Base-by-base conservation (phyloP, 1,140 invertebrate genomes). In the Apocrypta bakeri region DNA sequence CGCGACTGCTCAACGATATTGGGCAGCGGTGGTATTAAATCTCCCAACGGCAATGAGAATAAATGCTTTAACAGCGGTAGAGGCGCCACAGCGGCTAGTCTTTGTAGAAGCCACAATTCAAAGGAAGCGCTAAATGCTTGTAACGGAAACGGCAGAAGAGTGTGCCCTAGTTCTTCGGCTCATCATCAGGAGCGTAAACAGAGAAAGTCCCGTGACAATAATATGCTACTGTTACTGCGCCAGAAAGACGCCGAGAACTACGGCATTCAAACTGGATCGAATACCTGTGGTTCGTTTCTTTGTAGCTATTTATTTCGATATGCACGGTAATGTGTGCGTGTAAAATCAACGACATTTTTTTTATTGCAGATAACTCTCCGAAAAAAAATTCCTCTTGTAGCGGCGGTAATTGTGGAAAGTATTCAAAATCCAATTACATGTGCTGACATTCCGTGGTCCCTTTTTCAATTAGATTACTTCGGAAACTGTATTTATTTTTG, bases 201-300 rank as follows among this genome's bases (percentile, higher is more conserved):
- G 9, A 73, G 66, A 21, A 86, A 86, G n/a, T 68, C 81, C 0
- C 37, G 40, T 1, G 72, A 84, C 33, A 82, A 77, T 33, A 87
- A 81, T 27, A 85, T 86, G 84, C 3, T 87, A 0, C 85, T 89
- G 56, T 77, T 89, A 9, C 84, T 89, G 24, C 86, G 86, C 78
- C 86, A 89, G 21, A 66, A 68, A 29, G 85, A 87, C 29, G 79
- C 83, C 1, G 81, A 76, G 11, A 85, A 83, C 25, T 83, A 40
- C 48, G 75, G 74, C 40, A 84, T 84, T 64, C 68, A 84, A 27
- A 25, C 73, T 37, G 61, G 24, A 6, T 74, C 69, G 14, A 73
- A 73, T 29, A n/a, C 14, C 25, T 81, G 71, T 24, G 79, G 79
- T 81, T 33, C 29, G 73, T 72, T 21, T 4, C 17, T n/a, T n/a